Evolutionary conservation across 2,888 invertebrate genomes (phyloP).

Genomic region (Phalera bucephala): DNA sequence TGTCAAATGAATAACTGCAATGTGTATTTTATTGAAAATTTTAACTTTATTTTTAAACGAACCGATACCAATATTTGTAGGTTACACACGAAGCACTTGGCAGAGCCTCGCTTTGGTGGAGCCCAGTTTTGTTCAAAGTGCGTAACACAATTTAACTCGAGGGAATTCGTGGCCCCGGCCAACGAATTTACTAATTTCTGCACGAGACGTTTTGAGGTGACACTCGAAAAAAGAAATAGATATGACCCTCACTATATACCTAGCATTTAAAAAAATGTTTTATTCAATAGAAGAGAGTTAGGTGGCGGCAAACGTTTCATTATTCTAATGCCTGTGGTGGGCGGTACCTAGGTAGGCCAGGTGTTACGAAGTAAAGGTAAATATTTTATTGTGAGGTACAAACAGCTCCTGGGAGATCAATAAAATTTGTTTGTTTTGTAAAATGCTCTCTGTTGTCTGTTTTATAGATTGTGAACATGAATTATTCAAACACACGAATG

Average conservation of each 20-base stretch:
- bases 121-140: slow-evolving; percentile 18
- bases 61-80: too few relatives aligned
- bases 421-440: slow-evolving; percentile 82
- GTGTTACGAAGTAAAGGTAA: slow-evolving; percentile 79
- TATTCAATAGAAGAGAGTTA: slow-evolving; percentile 59
- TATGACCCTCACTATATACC: slow-evolving; percentile 25
- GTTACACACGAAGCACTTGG: too few relatives aligned
- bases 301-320: slow-evolving; percentile 65
- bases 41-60: too few relatives aligned
- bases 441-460: slow-evolving; percentile 76
- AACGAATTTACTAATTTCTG: slow-evolving; percentile 25
- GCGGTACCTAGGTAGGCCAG: slow-evolving; percentile 63
- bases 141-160: slow-evolving; percentile 26
- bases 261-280: slow-evolving; percentile 43
- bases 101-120: too few relatives aligned
- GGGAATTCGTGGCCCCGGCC: slow-evolving; percentile 20
- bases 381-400: slow-evolving; percentile 79
- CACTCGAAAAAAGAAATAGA: slow-evolving; percentile 18
- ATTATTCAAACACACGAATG: slow-evolving; percentile 75
- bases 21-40: too few relatives aligned
- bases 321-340: slow-evolving; percentile 72
- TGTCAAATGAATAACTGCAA: too few relatives aligned
- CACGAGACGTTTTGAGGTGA: slow-evolving; percentile 22
- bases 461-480: slow-evolving; percentile 80
- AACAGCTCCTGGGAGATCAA: slow-evolving; percentile 81